These are phyloP conservation scores for Mastigias papua DNA, from an alignment of 30 jellyfish, hydroid and myxozoan genomes.

Conservation along the genomic window DNA sequence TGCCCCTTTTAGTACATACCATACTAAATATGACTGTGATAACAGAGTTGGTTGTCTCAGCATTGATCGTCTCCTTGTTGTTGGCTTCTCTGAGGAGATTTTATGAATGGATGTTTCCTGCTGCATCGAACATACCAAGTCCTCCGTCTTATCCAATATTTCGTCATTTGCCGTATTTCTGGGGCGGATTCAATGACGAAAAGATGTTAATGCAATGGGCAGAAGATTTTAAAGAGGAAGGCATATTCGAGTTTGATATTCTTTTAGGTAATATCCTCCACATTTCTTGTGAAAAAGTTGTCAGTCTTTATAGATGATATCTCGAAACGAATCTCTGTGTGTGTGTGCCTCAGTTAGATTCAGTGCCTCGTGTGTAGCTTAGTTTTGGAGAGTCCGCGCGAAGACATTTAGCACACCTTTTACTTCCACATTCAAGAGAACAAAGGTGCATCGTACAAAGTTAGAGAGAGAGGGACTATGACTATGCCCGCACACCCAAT, in stretches of 20 bases:
- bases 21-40: constrained; percentile 13
- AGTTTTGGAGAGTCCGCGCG: no score
- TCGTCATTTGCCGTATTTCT: constrained; percentile 58
- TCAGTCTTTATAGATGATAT: no score
- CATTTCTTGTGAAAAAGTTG: not conserved
- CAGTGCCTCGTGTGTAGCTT: no score
- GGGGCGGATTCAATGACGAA: constrained; percentile 18
- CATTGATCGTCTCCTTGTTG: constrained; percentile 24
- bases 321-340: no score
- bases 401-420: no score
- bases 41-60: constrained; percentile 29
- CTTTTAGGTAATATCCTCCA: constrained; percentile 14
- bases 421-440: no score
- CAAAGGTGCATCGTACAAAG: no score
- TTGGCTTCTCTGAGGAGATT: constrained; percentile 25
- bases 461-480: no score
- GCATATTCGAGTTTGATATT: constrained; percentile 40
- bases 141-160: constrained; percentile 67
- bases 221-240: constrained; percentile 45
- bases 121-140: constrained; percentile 30
- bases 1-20: no score
- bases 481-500: no score
- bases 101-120: constrained; percentile 10
- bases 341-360: no score
- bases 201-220: constrained; percentile 33